phyloP scores from a whole-genome alignment of 2,797 vertebrate species.

The Acestrorhynchus altus region DNA sequence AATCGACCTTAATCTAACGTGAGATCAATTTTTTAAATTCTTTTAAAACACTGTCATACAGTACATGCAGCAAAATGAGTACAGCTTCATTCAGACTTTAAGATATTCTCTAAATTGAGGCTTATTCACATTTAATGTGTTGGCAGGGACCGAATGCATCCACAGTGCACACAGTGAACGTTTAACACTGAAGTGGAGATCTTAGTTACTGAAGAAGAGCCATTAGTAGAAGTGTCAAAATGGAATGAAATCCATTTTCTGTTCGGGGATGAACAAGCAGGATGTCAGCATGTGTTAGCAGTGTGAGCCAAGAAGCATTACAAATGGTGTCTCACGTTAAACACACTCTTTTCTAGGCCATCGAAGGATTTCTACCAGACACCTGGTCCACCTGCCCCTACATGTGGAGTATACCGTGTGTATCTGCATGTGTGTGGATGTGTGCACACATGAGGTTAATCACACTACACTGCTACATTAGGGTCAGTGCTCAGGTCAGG shows the following conservation, averaged over 20 bases:
- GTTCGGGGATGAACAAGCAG: not conserved
- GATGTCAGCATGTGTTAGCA: not conserved
- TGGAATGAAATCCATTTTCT: not conserved
- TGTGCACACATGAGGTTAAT: not conserved
- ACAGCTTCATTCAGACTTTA: no score
- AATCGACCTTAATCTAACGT: no score
- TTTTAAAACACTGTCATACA: no score
- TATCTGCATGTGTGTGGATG: not conserved
- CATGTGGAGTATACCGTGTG: not conserved
- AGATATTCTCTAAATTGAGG: no score
- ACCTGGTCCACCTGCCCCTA: constrained; percentile 22
- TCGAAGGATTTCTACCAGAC: not conserved
- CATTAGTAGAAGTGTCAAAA: not conserved
- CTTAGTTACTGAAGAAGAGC: no score
- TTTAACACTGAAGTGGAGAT: no score
- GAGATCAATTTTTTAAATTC: no score
- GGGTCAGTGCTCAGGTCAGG: not conserved
- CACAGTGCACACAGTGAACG: no score
- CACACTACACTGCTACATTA: not conserved
- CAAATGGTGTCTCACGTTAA: not conserved
- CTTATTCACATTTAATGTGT: no score
- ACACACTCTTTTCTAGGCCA: not conserved
- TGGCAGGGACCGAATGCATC: no score
- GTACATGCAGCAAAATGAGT: no score
- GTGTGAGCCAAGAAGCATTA: not conserved